Percentiles rank a stretch among this genome's conserved stretches.
Evolutionary conservation across 2,888 invertebrate genomes (phyloP).

Genomic region (Scaptomyza flava): DNA sequence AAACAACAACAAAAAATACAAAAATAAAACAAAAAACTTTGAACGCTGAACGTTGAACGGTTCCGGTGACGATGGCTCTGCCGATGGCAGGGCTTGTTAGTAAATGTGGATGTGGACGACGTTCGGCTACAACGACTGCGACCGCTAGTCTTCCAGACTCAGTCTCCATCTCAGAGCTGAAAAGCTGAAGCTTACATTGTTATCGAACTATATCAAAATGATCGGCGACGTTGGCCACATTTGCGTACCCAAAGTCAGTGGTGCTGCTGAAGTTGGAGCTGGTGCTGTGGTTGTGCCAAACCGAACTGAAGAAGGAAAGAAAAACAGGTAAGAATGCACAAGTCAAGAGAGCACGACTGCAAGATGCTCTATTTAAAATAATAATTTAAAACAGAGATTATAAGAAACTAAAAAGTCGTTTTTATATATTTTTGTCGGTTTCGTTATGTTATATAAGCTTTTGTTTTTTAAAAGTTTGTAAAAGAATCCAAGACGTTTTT

Average conservation of each 20-base stretch:
- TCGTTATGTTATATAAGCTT: too few species aligned
- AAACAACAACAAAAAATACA: slow-evolving; percentile 42
- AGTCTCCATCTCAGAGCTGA: slow-evolving; percentile 13
- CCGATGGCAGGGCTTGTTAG: slow-evolving; percentile 62
- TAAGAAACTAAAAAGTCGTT: too few species aligned
- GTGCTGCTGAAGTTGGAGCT: slow-evolving; percentile 13
- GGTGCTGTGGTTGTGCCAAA: slow-evolving; percentile 51
- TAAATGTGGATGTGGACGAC: slow-evolving; percentile 47
- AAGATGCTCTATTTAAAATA: background rate
- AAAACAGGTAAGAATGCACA: slow-evolving; percentile 4
- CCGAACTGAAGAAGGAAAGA: slow-evolving; percentile 8
- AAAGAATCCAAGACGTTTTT: too few species aligned
- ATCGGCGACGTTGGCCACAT: slow-evolving; percentile 72
- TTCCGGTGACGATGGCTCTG: slow-evolving; percentile 57
- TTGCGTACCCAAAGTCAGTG: slow-evolving; percentile 59
- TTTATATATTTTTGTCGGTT: too few species aligned
- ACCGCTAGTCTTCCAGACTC: slow-evolving; percentile 57
- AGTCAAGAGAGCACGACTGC: background rate
- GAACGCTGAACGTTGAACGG: slow-evolving; percentile 57
- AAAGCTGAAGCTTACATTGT: slow-evolving; percentile 66
- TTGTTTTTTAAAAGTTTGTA: too few species aligned
- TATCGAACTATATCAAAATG: slow-evolving; percentile 81
- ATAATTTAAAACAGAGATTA: too few species aligned
- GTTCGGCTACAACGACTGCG: slow-evolving; percentile 65
- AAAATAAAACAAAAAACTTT: slow-evolving; percentile 28